Evolutionary conservation across 2,888 invertebrate species (phyloP), one percentile per base, ranked within the genome.

Genomic region (Erebia aethiops): DNA sequence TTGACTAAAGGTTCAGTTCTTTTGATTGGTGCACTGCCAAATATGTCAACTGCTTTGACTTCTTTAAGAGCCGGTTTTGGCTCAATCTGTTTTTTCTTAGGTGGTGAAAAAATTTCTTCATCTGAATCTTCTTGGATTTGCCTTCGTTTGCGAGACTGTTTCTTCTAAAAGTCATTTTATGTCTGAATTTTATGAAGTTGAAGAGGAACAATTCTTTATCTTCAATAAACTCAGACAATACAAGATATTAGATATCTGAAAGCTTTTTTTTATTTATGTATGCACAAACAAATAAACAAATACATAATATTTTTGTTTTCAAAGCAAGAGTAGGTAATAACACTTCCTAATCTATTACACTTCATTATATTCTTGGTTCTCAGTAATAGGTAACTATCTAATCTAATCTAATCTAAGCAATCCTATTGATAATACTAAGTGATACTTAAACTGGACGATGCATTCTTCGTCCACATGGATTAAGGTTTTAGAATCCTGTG

Each of bases 11-110:
- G 92, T 82, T 94, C 94, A 9, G 94, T 87, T 74, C 95, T 90
- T 77, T 94, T 95, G 18, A 96, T 88, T 1, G 96, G 95, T 70
- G 86, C 94, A 58, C 86, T 94, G 10, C 95, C 95, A 90, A 97
- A 96, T 9, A 96, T 81, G 83, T 95, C 94, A 43, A 93, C 84
- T 9, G 88, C 85, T 81, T 92, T 94, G 1, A 87, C 87, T 79
- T 92, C 91, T 78, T 87, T 88, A 0, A 88, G 79, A 35, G 58
- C 10, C 18, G 54, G 14, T 66, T 80, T 74, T 72, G 86, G 86
- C 60, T 79, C 77, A 5, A 79, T 57, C 63, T 80, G 70, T 70
- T 83, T 83, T 18, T 82, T 78, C 11, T 80, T 56, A 75, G 78
- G 65, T 81, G 86, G 85, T 60, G 80, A 77, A 66, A 80, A 76